Percentiles rank a stretch among this genome's conserved stretches.
phyloP scores from a whole-genome alignment of 1,140 invertebrate species.

The Glomeris maerens region DNA sequence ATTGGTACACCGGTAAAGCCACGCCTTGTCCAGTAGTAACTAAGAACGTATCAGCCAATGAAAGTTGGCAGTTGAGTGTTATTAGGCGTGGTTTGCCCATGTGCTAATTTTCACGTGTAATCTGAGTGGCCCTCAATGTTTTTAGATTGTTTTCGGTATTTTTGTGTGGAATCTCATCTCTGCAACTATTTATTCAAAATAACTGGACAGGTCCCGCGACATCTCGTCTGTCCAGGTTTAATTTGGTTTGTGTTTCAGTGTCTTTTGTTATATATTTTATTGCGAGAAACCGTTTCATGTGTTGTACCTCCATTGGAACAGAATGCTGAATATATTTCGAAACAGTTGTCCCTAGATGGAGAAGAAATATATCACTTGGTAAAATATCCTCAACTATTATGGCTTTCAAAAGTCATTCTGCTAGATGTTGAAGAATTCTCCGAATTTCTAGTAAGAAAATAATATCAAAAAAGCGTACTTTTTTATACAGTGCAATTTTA shows the following conservation, averaged over 20 bases:
- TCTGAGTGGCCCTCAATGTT: too few species aligned
- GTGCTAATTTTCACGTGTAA: too few species aligned
- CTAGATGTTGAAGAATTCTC: conserved; percentile 31
- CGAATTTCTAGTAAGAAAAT: conserved; percentile 18
- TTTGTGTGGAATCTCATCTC: conserved; percentile 43
- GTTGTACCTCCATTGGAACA: conserved; percentile 10
- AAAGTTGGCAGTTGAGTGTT: too few species aligned
- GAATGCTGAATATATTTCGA: conserved; percentile 16
- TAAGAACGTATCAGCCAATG: too few species aligned
- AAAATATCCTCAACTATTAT: conserved; percentile 44
- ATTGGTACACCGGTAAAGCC: too few species aligned
- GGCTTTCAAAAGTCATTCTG: conserved; percentile 49
- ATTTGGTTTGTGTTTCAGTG: conserved; percentile 8
- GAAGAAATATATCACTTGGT: conserved; percentile 38
- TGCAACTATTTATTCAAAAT: conserved; percentile 57
- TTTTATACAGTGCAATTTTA: conserved; percentile 1
- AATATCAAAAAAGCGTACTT: neutral
- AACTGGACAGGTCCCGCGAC: conserved; percentile 64
- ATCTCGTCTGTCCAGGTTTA: conserved; percentile 15
- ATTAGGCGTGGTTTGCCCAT: too few species aligned
- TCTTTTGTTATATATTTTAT: neutral
- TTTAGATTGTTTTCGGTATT: too few species aligned
- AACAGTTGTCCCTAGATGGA: conserved; percentile 24
- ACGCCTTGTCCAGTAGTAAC: too few species aligned
- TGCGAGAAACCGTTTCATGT: conserved; percentile 7